These are phyloP conservation scores for Epizoanthus scotinus DNA, from an alignment of 92 coral and sea anemone species.

Conservation along the genomic window DNA sequence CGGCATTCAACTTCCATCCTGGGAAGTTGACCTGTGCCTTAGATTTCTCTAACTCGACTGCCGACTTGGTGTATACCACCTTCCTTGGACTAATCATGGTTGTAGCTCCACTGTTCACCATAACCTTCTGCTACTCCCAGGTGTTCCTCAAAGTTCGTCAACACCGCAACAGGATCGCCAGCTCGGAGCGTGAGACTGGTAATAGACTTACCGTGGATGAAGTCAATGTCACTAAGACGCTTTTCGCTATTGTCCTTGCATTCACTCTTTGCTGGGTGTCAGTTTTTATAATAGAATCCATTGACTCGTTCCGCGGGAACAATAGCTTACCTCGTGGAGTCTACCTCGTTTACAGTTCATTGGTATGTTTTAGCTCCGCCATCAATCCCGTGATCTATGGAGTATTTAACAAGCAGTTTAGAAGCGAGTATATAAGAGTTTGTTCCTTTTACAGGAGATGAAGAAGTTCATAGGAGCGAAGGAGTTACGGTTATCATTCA, in stretches of 20 bases:
- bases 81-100: slow-evolving; percentile 54
- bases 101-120: slow-evolving; percentile 56
- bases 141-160: slow-evolving; percentile 62
- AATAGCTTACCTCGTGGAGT: slow-evolving; percentile 23
- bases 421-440: slow-evolving; percentile 9
- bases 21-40: slow-evolving; percentile 66
- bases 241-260: slow-evolving; percentile 16
- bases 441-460: not conserved
- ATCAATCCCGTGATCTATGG: slow-evolving; percentile 23
- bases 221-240: slow-evolving; percentile 20
- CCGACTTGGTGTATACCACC: slow-evolving; percentile 53
- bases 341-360: not conserved
- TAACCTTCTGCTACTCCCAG: slow-evolving; percentile 63
- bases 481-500: not conserved
- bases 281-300: slow-evolving; percentile 19
- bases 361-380: slow-evolving; percentile 21
- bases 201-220: not conserved
- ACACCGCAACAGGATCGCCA: slow-evolving; percentile 30
- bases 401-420: slow-evolving; percentile 12
- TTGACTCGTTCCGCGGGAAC: slow-evolving; percentile 24
- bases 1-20: slow-evolving; percentile 57
- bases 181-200: slow-evolving; percentile 5
- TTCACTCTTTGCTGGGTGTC: slow-evolving; percentile 27
- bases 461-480: not conserved
- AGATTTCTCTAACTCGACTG: slow-evolving; percentile 36